Evolutionary conservation across 2,888 invertebrate species (phyloP), one percentile per base, ranked within the genome.

Genomic region (Mythimna ferrago): DNA sequence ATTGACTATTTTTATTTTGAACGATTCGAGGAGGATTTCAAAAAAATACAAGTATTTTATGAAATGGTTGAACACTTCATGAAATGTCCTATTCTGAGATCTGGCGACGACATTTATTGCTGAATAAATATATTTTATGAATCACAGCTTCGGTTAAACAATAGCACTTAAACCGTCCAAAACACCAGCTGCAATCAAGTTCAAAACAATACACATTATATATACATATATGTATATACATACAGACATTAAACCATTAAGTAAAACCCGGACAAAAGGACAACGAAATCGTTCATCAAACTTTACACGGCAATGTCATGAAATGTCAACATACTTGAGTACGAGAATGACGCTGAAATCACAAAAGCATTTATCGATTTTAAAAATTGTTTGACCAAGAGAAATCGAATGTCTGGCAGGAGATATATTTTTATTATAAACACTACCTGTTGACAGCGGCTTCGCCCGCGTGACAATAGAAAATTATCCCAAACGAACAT

Each of bases 231-330:
- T 48, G 11, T 48, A 26, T 2, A 48, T 19, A 48, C 48, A 48
- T 19, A 48, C 16, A 16, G 48, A 48, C 48, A 48, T 48, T 48
- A 48, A 6, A 48, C 75, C 81, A 80, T 56, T 80, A 81, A 75
- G 7, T 54, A 56, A 69, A 60, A 80, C 61, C 70, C 71, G 85
- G 73, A 76, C 86, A 83, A 84, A 86, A 86, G 83, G 85, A 83
- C 85, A 61, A 69, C 73, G 54, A 80, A 82, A 78, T 63, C 76
- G 85, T 78, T 80, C 86, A 74, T 66, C 57, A 78, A 86, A 80
- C 86, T 80, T 73, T n/a, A 53, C 41, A 65, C 58, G 21, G 58
- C 80, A 84, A 85, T 84, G 86, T 87, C 86, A 86, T 78, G 77
- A 77, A 79, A 78, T 58, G 66, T 66, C 58, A 70, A 68, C 58